phyloP scores from a whole-genome alignment of 2,797 vertebrate genomes.

The Cichlasoma orientale region DNA sequence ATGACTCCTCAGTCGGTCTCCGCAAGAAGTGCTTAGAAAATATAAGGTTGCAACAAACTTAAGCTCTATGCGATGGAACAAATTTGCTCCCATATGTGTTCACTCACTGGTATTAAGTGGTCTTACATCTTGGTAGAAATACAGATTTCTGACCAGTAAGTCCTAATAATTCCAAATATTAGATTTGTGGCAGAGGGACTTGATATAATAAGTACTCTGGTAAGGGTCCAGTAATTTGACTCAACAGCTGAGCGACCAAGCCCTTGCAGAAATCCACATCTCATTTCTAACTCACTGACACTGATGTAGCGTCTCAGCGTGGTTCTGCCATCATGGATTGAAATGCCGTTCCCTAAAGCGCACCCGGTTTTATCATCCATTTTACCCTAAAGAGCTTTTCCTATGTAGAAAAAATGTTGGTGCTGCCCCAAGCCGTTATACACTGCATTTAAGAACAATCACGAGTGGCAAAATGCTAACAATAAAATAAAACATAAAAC shows the following conservation, averaged over 20 bases:
- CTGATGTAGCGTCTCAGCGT: not conserved
- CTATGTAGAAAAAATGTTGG: not conserved
- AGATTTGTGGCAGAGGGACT: constrained; percentile 53
- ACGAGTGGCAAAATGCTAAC: not conserved
- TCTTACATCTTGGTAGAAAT: constrained; percentile 56
- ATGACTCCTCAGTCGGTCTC: constrained; percentile 32
- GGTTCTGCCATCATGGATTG: not conserved
- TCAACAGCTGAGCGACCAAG: constrained; percentile 12
- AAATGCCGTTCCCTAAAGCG: not conserved
- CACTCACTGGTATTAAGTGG: constrained; percentile 69
- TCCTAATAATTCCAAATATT: constrained; percentile 49
- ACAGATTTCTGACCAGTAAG: constrained; percentile 47
- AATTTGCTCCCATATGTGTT: constrained; percentile 71
- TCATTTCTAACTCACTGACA: not conserved
- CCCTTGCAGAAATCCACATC: not conserved
- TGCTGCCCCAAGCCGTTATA: not conserved
- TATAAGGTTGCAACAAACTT: constrained; percentile 73
- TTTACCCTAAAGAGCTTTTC: not conserved
- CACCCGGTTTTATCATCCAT: not conserved
- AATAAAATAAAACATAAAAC: not conserved
- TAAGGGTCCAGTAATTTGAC: constrained; percentile 20
- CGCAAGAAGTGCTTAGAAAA: constrained; percentile 58
- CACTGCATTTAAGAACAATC: not conserved
- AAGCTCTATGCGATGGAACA: constrained; percentile 73
- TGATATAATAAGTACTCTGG: constrained; percentile 33